Evolutionary conservation across 1,140 invertebrate species (phyloP).

Genomic region (Brachionus paranguensis): DNA sequence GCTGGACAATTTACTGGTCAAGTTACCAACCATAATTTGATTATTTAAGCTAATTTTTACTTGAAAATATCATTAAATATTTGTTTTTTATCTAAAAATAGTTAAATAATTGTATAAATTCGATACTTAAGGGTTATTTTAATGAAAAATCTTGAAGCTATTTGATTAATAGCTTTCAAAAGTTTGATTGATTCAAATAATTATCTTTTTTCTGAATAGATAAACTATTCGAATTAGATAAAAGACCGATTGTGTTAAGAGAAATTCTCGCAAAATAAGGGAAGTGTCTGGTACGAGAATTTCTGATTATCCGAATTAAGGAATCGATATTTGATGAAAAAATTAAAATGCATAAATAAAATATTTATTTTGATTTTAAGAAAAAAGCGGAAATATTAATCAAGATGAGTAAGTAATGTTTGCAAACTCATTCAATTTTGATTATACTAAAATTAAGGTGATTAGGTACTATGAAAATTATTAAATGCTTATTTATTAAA

Average conservation of each 20-base stretch:
- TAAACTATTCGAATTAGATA: background rate
- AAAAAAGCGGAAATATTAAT: background rate
- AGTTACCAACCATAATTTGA: background rate
- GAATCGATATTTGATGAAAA: background rate
- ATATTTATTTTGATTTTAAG: background rate
- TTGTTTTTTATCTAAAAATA: slow-evolving; percentile 3
- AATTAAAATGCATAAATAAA: background rate
- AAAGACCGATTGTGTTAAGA: background rate
- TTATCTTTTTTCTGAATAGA: background rate
- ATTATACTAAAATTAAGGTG: too few relatives aligned
- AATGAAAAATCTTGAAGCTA: background rate
- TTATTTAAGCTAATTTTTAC: background rate
- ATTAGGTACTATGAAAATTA: too few relatives aligned
- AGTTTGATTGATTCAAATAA: slow-evolving; percentile 1
- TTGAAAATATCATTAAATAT: background rate
- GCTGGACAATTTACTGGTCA: background rate
- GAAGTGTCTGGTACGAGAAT: background rate
- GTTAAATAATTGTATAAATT: background rate
- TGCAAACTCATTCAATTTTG: too few relatives aligned
- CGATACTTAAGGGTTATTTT: background rate
- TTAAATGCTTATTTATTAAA: too few relatives aligned
- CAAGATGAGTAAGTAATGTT: background rate
- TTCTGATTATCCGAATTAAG: background rate
- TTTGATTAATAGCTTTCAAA: slow-evolving; percentile 1
- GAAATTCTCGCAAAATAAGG: background rate